These are phyloP conservation scores for Periophthalmus modestus DNA, from an alignment of 2,113 vertebrate species.

Conservation along the genomic window DNA sequence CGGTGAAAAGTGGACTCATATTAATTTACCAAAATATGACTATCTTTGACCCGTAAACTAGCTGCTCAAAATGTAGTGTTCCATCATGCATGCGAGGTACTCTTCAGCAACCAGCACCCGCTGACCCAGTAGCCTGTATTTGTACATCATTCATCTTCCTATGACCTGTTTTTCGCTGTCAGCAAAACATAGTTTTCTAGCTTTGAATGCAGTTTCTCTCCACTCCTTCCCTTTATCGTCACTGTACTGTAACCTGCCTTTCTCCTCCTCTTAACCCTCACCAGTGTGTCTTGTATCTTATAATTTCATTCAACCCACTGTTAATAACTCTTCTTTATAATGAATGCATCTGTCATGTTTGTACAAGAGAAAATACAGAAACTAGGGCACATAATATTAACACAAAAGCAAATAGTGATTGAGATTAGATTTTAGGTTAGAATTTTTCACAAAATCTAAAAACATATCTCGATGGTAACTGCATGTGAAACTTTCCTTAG, in stretches of 20 bases:
- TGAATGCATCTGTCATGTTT: not conserved
- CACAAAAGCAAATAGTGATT: too few relatives aligned
- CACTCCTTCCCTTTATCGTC: not conserved
- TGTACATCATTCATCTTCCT: not conserved
- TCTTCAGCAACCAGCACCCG: not conserved
- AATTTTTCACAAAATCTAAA: not conserved
- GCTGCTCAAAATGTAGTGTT: not conserved
- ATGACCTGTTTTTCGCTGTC: not conserved
- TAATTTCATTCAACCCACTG: not conserved
- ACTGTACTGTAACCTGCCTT: not conserved
- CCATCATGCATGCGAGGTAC: not conserved
- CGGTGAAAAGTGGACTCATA: too few relatives aligned
- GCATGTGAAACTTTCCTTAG: constrained; percentile 7
- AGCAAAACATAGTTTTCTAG: not conserved
- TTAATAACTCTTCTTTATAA: not conserved
- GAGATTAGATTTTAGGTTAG: not conserved
- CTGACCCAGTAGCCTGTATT: not conserved
- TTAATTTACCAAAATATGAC: too few relatives aligned
- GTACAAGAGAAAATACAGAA: not conserved
- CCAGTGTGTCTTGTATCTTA: not conserved
- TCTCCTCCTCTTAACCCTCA: not conserved
- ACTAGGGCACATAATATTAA: too few relatives aligned
- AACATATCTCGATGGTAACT: constrained; percentile 21
- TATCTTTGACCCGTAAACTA: too few relatives aligned
- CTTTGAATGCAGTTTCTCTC: not conserved